Conservation (phyloP, 1,140 invertebrate species). For the Hyles euphorbiae region DNA sequence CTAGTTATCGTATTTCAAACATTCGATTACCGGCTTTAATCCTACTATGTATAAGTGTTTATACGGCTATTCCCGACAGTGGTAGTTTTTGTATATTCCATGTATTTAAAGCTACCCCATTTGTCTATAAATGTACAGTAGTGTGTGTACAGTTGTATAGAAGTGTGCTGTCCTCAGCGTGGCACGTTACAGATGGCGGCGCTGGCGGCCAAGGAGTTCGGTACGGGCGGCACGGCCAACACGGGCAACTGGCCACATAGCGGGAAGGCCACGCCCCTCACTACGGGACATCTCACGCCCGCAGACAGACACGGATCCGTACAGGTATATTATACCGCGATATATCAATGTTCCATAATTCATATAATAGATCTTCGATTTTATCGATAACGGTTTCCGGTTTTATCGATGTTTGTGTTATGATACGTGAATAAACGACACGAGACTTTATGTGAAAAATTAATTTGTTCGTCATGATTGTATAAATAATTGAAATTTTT, state of each 20-base stretch:
- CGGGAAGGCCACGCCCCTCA: constrained; percentile 76
- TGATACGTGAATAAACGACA: no score
- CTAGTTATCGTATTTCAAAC: no score
- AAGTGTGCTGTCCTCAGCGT: constrained; percentile 10
- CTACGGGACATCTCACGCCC: constrained; percentile 88
- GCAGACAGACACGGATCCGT: constrained; percentile 96
- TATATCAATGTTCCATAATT: background rate
- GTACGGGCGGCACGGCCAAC: constrained; percentile 77
- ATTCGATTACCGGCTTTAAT: no score
- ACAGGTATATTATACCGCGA: constrained; percentile 80
- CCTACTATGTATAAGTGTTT: no score
- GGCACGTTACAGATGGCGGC: constrained; percentile 16
- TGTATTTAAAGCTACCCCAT: no score
- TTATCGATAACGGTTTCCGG: background rate
- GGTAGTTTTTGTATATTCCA: no score
- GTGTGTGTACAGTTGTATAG: no score
- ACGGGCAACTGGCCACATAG: constrained; percentile 67
- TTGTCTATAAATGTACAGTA: no score
- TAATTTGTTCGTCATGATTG: no score
- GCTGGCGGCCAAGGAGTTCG: constrained; percentile 57
- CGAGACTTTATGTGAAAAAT: no score
- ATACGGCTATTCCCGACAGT: no score
- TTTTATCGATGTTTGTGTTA: no score
- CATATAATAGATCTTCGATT: background rate
- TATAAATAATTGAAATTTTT: background rate